phyloP scores from a whole-genome alignment of 2,888 invertebrate species.

The Dysmachus trigonus region DNA sequence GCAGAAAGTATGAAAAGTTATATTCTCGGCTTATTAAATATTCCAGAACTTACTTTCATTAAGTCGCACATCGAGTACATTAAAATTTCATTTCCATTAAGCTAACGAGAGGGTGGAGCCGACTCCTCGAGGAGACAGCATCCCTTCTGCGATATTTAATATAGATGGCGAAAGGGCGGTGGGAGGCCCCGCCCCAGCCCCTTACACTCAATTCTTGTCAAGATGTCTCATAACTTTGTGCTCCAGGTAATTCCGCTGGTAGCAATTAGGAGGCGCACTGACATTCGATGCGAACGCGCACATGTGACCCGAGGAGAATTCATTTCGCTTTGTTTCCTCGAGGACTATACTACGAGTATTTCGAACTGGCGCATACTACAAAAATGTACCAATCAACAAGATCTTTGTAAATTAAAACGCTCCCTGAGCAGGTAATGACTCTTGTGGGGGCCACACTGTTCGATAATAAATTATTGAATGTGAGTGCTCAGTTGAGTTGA shows the following conservation, averaged over 20 bases:
- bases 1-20: conserved; percentile 43
- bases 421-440: not conserved
- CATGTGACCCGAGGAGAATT: not conserved
- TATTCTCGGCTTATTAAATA: conserved; percentile 46
- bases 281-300: conserved; percentile 25
- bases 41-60: conserved; percentile 49
- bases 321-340: not conserved
- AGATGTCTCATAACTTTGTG: conserved; percentile 36
- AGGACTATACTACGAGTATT: not conserved
- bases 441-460: not conserved
- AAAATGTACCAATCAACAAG: no score
- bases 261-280: conserved; percentile 8
- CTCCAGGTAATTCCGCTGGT: conserved; percentile 32
- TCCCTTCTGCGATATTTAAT: conserved; percentile 15
- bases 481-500: not conserved
- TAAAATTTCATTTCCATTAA: conserved; percentile 50
- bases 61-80: conserved; percentile 48
- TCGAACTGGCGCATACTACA: not conserved
- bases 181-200: not conserved
- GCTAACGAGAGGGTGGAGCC: conserved; percentile 43
- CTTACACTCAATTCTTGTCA: conserved; percentile 19
- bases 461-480: conserved; percentile 1
- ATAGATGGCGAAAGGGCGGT: not conserved
- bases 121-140: not conserved
- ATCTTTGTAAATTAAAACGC: not conserved